Evolutionary conservation across 2,888 invertebrate species (phyloP), one percentile per base, ranked within the genome.

Genomic region (Alcis repandata): DNA sequence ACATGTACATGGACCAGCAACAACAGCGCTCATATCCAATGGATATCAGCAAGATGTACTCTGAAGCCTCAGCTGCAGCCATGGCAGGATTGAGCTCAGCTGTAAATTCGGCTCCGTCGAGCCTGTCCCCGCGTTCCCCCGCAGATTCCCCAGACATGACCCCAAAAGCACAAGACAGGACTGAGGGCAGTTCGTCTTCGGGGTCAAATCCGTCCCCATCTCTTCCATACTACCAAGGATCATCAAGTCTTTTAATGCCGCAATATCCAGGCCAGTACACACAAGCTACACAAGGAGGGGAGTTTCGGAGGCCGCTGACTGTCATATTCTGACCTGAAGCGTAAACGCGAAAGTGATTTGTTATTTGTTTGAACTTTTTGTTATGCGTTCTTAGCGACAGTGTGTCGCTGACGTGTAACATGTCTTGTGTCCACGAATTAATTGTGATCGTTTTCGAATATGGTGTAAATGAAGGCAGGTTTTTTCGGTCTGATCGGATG

Each of bases 251-350:
- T 41, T 85, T 95, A n/a, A 95, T 96, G 95, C 94, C 95, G 0
- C 96, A 96, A 75, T 96, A 96, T 77, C 94, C 95, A 0, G 93
- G 93, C 0, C 94, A 94, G 74, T 95, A 95, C 66, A 91, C 94
- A 0, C 93, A 94, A 57, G 82, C 93, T 3, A 83, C 95, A 0
- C 94, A 95, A 81, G 92, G 94, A 6, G 95, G 95, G 33, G 96
- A 97, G 84, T 96, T 96, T 84, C 91, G 96, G 76, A 94, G 96
- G 83, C 97, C 97, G 1, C 88, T 97, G 17, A 96, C 96, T 53
- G 96, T 97, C 77, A 96, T 97, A 94, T 96, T 97, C 94, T 97
- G 96, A 97, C 96, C 96, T 94, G 96, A 96, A 81, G 82, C 77
- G 41, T 90, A 87, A 76, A 59, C 66, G 64, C 22, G 58, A 71